Base-by-base conservation (phyloP, 1,140 invertebrate species). In the Aphelinus atriplicis region DNA sequence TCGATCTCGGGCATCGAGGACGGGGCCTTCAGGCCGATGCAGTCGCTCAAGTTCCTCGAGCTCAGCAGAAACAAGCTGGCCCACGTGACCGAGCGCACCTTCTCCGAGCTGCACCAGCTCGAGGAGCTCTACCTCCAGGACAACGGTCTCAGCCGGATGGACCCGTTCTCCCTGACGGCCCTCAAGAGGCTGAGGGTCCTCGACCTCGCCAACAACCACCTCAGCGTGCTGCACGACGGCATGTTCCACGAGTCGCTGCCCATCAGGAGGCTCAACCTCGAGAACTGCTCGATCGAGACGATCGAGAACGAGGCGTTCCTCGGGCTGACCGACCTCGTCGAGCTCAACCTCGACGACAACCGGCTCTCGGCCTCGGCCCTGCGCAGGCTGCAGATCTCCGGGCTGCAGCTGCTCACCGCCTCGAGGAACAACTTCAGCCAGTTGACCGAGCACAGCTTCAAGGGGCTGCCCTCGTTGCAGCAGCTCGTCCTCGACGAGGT, bases 401-500 rank as follows among this genome's bases (percentile, higher is more conserved):
- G 92, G 47, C 87, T 96, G 73, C 90, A 92, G 71, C 90, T 91
- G 0, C 87, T 97, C 43, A 90, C 91, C 75, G 84, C 95, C 4
- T 93, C 93, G 2, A 88, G 91, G 64, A 96, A 96, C 83, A 94
- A 96, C 84, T 93, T 95, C 80, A 92, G 90, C 45, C 88, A 91
- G 60, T 86, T 95, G 56, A 90, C 91, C 60, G 90, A 91, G 26
- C 89, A 89, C 75, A 91, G 93, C 42, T 90, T 96, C 65, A 91
- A 92, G 62, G 93, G 94, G 51, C 84, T 97, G 73, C 92, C 92
- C 1, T 93, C 93, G 0, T 84, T 97, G 50, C 93, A 94, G 80
- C 90, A 91, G 9, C 83, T 96, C 1, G 87, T 90, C 2, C 80
- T 95, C 77, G 92, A 95, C 81, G 88, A 91, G 78, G 92, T 93